A percentile compares a stretch with the other conserved stretches of the same genome.
Evolutionary conservation across 2,113 vertebrate species (phyloP).

Genomic region (Myanophis thanlyinensis): DNA sequence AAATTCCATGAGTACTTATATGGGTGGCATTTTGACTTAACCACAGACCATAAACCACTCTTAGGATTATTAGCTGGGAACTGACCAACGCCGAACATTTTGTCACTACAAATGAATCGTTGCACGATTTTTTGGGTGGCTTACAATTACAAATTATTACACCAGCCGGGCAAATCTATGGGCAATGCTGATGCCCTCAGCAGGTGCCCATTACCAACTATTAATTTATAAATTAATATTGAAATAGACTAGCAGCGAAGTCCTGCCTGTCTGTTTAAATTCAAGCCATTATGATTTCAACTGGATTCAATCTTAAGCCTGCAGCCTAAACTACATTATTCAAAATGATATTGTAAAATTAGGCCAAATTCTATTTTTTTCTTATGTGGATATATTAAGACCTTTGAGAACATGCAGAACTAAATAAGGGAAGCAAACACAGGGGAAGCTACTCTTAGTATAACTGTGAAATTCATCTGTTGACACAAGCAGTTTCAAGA

Average conservation of each 20-base stretch:
- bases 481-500: constrained; percentile 65
- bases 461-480: constrained; percentile 41
- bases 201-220: too few relatives aligned
- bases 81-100: too few relatives aligned
- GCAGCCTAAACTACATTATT: constrained; percentile 16
- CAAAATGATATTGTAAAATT: constrained; percentile 30
- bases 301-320: neutral
- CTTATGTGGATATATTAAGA: neutral
- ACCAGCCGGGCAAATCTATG: too few relatives aligned
- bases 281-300: neutral
- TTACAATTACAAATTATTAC: too few relatives aligned
- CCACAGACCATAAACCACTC: too few relatives aligned
- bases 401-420: constrained; percentile 41
- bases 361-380: constrained; percentile 31
- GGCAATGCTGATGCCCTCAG: too few relatives aligned
- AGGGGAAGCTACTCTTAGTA: constrained; percentile 57
- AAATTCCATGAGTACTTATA: too few relatives aligned
- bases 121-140: too few relatives aligned
- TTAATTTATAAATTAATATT: constrained; percentile 39
- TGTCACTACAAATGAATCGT: too few relatives aligned
- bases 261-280: neutral
- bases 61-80: too few relatives aligned
- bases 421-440: constrained; percentile 27
- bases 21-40: too few relatives aligned
- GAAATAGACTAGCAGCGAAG: neutral